Base-by-base conservation (phyloP, 1,140 invertebrate genomes). In the Venturia canescens region DNA sequence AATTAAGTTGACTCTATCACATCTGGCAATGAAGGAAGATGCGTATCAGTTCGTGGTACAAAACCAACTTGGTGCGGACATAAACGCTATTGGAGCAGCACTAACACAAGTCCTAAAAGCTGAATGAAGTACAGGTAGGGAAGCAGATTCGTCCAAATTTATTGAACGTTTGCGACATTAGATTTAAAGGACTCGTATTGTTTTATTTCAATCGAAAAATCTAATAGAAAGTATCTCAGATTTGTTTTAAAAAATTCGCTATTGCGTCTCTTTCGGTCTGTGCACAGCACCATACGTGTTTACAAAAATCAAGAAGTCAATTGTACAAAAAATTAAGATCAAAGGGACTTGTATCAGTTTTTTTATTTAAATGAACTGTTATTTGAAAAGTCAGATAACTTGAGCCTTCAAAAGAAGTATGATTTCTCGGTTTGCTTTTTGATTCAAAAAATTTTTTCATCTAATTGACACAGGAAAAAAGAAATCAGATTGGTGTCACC, bases 401-500 rank as follows among this genome's bases (percentile, higher is more conserved):
- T n/a, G n/a, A n/a, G n/a, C n/a, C n/a, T n/a, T 3, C 57, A 1
- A 78, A 79, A 63, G 69, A 66, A 23, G 69, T 77, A 13, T 75
- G 66, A 67, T 85, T 82, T 74, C 71, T 85, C 21, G 81, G 84
- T 0, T 85, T 83, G 69, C 23, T 80, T 21, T 85, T 80, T 48
- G 63, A 85, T 74, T 70, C 81, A 23, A 63, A 67, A 21, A 26
- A 81, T 15, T 72, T 76, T 11, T 67, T 29, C 44, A 0, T 75
- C 4, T 44, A 80, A 50, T 67, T 80, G 50, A 16, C 79, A 63
- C 27, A 63, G 75, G 31, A 29, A 21, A 80, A 80, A 60, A 74
- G 69, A 34, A 66, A 18, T 57, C 50, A 80, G 21, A 75, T 75
- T 21, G 71, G 75, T 23, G 53, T 80, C 9, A 50, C 21, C 15